Conservation (phyloP, 2,888 invertebrate genomes). For the Epistrophella euchroma region DNA sequence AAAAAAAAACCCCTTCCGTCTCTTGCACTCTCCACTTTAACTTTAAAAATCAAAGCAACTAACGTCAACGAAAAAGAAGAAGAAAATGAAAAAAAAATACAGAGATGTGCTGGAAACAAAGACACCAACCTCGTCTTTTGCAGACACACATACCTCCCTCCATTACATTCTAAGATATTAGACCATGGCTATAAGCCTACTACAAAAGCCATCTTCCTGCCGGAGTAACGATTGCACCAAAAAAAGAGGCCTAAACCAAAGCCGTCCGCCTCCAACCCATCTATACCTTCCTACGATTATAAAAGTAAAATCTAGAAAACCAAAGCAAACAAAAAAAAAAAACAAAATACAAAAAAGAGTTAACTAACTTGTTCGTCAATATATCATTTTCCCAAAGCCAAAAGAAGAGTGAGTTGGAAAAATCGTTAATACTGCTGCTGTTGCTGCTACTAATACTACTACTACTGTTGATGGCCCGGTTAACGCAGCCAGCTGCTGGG, state of each 20-base stretch:
- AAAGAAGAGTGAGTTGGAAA: slow-evolving; percentile 48
- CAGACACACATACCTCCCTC: slow-evolving; percentile 34
- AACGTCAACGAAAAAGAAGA: slow-evolving; percentile 31
- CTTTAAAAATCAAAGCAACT: slow-evolving; percentile 11
- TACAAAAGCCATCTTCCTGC: slow-evolving; percentile 58
- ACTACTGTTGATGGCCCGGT: slow-evolving; percentile 63
- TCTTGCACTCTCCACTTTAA: background rate
- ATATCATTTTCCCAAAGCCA: slow-evolving; percentile 71
- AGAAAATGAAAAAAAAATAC: slow-evolving; percentile 3
- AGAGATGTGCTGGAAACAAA: slow-evolving; percentile 24
- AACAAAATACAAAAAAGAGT: slow-evolving; percentile 23
- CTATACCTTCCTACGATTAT: slow-evolving; percentile 17
- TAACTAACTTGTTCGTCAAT: slow-evolving; percentile 68
- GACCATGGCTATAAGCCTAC: slow-evolving; percentile 53
- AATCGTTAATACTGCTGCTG: slow-evolving; percentile 38
- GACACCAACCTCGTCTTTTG: slow-evolving; percentile 45
- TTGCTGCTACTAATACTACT: slow-evolving; percentile 28
- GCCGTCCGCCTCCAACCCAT: slow-evolving; percentile 19
- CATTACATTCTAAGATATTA: slow-evolving; percentile 56
- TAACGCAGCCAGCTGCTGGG: slow-evolving; percentile 68
- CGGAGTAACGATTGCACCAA: slow-evolving; percentile 47
- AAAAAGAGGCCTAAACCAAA: slow-evolving; percentile 41
- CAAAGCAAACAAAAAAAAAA: background rate
- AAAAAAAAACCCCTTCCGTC: background rate
- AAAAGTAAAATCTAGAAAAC: slow-evolving; percentile 4